These are phyloP conservation scores for Drosophila ochracea DNA, from an alignment of 2,888 invertebrate species.

Conservation along the genomic window DNA sequence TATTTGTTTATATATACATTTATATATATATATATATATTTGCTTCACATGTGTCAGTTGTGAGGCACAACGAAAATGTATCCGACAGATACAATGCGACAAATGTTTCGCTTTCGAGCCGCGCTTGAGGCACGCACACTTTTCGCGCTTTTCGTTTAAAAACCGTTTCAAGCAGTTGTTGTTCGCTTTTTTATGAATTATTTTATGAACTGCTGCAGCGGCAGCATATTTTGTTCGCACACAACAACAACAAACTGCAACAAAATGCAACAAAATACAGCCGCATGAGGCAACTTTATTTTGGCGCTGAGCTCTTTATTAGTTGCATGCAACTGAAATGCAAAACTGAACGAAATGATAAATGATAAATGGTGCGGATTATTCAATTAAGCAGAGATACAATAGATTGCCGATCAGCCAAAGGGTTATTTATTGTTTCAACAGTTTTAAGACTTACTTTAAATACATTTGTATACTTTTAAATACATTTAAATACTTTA, in stretches of 20 bases:
- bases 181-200: constrained; percentile 59
- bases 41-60: constrained; percentile 68
- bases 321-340: constrained; percentile 46
- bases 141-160: constrained; percentile 66
- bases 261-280: constrained; percentile 19
- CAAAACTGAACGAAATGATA: constrained; percentile 35
- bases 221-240: constrained; percentile 40
- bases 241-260: constrained; percentile 9
- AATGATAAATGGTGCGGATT: constrained; percentile 31
- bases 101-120: constrained; percentile 53
- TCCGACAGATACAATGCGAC: constrained; percentile 71
- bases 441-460: neutral
- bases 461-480: neutral
- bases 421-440: neutral
- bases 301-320: constrained; percentile 69
- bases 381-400: constrained; percentile 40
- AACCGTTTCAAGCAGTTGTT: constrained; percentile 49
- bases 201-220: constrained; percentile 64
- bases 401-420: neutral
- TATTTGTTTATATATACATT: neutral
- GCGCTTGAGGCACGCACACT: constrained; percentile 73
- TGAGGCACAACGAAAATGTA: constrained; percentile 67
- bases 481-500: neutral
- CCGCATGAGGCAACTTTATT: constrained; percentile 42
- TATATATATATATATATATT: constrained; percentile 1